A percentile compares a stretch with the other conserved stretches of the same genome.
Evolutionary conservation across 2,113 vertebrate species (phyloP).

Genomic region (Melozone crissalis): DNA sequence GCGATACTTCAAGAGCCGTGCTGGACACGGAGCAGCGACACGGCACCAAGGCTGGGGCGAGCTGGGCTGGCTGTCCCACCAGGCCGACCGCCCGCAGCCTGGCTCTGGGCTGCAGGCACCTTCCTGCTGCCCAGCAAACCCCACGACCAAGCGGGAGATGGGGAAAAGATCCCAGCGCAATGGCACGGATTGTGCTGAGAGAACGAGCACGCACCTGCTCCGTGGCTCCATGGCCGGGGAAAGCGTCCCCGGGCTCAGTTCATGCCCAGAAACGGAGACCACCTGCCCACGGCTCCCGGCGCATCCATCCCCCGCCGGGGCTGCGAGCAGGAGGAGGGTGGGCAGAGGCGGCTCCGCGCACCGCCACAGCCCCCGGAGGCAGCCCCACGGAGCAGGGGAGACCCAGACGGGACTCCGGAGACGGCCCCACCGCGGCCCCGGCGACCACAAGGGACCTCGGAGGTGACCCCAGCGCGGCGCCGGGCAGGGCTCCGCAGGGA

Average conservation of each 20-base stretch:
- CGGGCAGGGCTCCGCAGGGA: neutral
- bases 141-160: accelerated
- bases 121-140: neutral
- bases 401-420: neutral
- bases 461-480: neutral
- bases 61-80: neutral
- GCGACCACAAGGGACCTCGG: neutral
- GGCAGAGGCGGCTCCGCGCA: neutral
- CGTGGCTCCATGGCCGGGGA: neutral
- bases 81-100: neutral
- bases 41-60: neutral
- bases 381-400: neutral
- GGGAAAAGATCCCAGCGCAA: neutral
- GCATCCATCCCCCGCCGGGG: neutral
- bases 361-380: neutral
- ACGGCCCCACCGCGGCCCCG: neutral
- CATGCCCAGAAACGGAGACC: neutral
- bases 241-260: neutral
- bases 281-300: neutral
- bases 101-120: neutral
- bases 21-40: neutral
- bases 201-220: neutral
- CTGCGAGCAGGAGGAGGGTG: neutral
- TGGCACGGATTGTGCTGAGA: neutral
- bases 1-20: neutral